phyloP scores from a whole-genome alignment of 2,888 invertebrate species.

The Drosophila macrospina region DNA sequence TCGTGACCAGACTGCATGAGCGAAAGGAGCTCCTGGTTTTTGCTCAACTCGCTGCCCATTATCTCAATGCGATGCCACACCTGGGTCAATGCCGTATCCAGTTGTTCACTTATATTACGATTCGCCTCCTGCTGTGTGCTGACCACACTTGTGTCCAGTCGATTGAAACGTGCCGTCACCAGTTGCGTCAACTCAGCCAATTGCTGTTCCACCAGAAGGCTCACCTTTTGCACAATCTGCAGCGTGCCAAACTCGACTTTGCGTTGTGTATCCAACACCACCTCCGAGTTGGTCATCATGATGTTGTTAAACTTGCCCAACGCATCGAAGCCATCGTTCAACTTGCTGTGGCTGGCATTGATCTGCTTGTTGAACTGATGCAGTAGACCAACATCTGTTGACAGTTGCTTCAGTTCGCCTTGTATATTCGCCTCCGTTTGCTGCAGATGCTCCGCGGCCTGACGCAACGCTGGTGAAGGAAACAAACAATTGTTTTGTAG shows the following conservation, averaged over 20 bases:
- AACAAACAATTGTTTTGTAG: neutral
- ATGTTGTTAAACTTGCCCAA: constrained; percentile 91
- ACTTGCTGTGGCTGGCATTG: constrained; percentile 86
- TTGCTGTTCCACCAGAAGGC: constrained; percentile 89
- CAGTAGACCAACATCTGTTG: constrained; percentile 87
- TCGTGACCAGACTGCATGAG: constrained; percentile 91
- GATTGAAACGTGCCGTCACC: constrained; percentile 89
- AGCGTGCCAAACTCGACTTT: constrained; percentile 94
- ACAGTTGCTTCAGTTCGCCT: constrained; percentile 86
- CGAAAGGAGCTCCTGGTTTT: constrained; percentile 90
- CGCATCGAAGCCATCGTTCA: constrained; percentile 86
- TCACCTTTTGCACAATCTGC: constrained; percentile 91
- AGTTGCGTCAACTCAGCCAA: constrained; percentile 89
- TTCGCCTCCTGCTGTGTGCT: constrained; percentile 90
- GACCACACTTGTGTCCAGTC: constrained; percentile 89
- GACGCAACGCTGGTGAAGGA: constrained; percentile 84
- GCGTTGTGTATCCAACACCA: constrained; percentile 93
- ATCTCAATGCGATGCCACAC: constrained; percentile 96
- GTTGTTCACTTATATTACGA: constrained; percentile 90
- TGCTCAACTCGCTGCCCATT: constrained; percentile 93
- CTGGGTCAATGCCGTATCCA: constrained; percentile 92
- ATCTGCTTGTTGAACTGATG: constrained; percentile 87
- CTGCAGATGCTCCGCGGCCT: constrained; percentile 86
- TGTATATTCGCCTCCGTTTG: constrained; percentile 87
- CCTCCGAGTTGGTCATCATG: constrained; percentile 93